Evolutionary conservation across 2,888 invertebrate genomes (phyloP).

Genomic region (Oscheius sp.): DNA sequence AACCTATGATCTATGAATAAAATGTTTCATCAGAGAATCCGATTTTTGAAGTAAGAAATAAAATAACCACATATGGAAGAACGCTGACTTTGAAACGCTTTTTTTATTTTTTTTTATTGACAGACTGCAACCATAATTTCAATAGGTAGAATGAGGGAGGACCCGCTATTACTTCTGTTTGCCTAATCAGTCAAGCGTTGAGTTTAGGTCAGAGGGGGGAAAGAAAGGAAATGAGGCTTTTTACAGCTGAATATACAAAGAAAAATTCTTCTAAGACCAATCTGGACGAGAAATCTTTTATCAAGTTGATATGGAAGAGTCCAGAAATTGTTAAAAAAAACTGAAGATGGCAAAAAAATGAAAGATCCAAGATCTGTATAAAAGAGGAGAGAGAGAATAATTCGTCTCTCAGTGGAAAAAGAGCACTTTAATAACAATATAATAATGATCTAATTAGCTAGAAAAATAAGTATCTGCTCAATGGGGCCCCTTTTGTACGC

Average conservation of each 20-base stretch:
- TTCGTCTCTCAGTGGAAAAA: too few relatives aligned
- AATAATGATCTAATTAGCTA: too few relatives aligned
- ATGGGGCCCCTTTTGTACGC: too few relatives aligned
- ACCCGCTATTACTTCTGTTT: slow-evolving; percentile 18
- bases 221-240: not conserved
- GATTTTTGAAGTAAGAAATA: too few relatives aligned
- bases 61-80: not conserved
- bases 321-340: not conserved
- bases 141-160: too few relatives aligned
- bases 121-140: too few relatives aligned
- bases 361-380: not conserved
- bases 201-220: slow-evolving; percentile 8
- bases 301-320: not conserved
- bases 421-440: too few relatives aligned
- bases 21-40: too few relatives aligned
- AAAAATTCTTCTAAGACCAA: not conserved
- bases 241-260: not conserved
- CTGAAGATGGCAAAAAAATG: not conserved
- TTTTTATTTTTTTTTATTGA: not conserved
- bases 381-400: not conserved
- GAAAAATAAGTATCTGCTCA: too few relatives aligned
- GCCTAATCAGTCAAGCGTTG: slow-evolving; percentile 20
- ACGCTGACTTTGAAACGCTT: not conserved
- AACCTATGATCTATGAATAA: too few relatives aligned
- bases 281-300: not conserved